Evolutionary conservation across 2,797 vertebrate genomes (phyloP), one percentile per base, ranked within the genome.

Genomic region (Xyrichtys novacula): DNA sequence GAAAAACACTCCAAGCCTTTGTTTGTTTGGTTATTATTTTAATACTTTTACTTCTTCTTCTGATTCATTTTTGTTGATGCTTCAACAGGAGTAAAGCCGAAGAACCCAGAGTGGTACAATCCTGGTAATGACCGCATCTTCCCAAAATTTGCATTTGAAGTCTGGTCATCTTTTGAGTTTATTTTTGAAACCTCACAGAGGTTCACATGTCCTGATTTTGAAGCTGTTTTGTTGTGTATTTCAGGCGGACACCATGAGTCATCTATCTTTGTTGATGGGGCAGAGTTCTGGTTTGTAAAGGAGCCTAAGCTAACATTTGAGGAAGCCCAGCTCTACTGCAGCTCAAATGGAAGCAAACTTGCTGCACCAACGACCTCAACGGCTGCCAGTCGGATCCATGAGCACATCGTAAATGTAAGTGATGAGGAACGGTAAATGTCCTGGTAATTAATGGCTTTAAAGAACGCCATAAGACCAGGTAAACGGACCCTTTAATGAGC

Each of bases 201-300:
- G 23, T 36, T 11, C 34, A 19, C 19, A 15, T 8, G 12, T 49
- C 2, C 2, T 9, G 7, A 46, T 6, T 20, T 52, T 14, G 19
- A 16, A 25, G 7, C 7, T 34, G 12, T 48, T 12, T n/a, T 55
- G 7, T 50, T 66, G n/a, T 80, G 12, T 28, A 43, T 79, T 86
- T 39, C 76, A 95, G 94, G 32, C 22, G 91, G 91, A 2, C 89
- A 95, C 89, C 94, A 97, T 64, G 84, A 95, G 32, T 80, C 92
- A 2, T 94, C 96, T 0, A 46, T 96, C 74, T 92, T 97, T 70
- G 59, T 97, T 57, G 97, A 97, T 65, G 93, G 91, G 53, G 86
- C 93, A 22, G 97, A 99, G 93, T 97, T 96, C 71, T 99, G 97
- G 98, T 97, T 99, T 83, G 92, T 98, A 46, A 67, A 76, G 1